Evolutionary conservation across 2,797 vertebrate species (phyloP), one percentile per base, ranked within the genome.

Genomic region (Galagoides demidoff): DNA sequence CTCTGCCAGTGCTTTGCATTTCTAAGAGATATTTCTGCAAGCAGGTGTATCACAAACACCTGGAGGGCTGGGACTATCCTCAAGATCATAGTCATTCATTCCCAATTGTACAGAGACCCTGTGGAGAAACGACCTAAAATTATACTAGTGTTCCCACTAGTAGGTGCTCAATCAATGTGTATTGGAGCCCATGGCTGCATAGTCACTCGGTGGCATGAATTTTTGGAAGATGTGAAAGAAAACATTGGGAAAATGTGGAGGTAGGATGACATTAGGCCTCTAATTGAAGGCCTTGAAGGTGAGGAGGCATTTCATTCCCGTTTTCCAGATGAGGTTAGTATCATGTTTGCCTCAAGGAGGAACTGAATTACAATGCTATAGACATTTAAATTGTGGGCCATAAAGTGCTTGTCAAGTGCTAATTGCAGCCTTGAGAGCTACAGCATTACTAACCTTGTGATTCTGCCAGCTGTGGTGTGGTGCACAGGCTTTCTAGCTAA

Each of bases 401-500:
- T 97, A 92, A 97, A 97, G 89, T 96, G 95, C 95, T 96, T 96
- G 94, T 98, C 95, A 97, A 96, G 97, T 85, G 79, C 90, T 98
- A 98, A 98, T 98, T 98, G 98, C 97, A 97, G 64, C 84, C 96
- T 98, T 98, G 94, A 29, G 81, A 97, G 96, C 94, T 97, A 83
- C 77, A 13, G 1, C 95, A 96, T 98, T 95, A 97, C 94, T 97
- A 90, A 79, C 91, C 92, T 96, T 96, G 66, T 94, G 98, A 98
- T 97, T 97, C 96, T n/a, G 93, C 97, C 91, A 96, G 96, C 93
- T 85, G 76, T 96, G 96, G 16, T 17, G 31, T 8, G 6, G 55
- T 20, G 93, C 85, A 43, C 16, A 61, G 57, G 74, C 64, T 52
- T 39, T 86, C 96, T 34, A 57, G 68, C 95, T 0, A 85, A 43